Conservation (phyloP, 2,797 vertebrate genomes). For the Protosalanx chinensis region DNA sequence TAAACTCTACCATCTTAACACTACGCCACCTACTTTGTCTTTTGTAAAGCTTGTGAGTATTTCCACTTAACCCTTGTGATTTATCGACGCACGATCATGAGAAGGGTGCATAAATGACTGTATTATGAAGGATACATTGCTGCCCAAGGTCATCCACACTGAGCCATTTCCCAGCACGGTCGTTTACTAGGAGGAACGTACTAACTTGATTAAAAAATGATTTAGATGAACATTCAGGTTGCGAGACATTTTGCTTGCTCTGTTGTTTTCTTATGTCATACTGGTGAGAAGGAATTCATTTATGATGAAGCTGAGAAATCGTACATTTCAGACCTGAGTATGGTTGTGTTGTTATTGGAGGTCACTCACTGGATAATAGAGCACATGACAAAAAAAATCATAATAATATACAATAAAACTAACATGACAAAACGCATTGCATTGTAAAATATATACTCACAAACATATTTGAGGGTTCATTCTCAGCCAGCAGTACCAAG, state of each 20-base stretch:
- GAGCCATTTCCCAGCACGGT: constrained; percentile 42
- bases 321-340: constrained; percentile 18
- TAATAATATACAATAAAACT: not conserved
- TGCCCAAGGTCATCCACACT: constrained; percentile 60
- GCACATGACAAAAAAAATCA: not conserved
- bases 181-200: constrained; percentile 64
- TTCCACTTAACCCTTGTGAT: constrained; percentile 49
- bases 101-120: constrained; percentile 63
- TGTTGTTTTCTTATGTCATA: constrained; percentile 62
- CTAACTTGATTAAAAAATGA: constrained; percentile 78
- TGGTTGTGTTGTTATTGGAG: not conserved
- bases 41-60: constrained; percentile 43
- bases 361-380: not conserved
- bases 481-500: not conserved
- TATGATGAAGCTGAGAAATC: constrained; percentile 32
- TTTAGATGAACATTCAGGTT: constrained; percentile 58
- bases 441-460: not conserved
- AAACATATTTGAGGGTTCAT: not conserved
- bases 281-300: constrained; percentile 56
- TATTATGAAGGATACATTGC: constrained; percentile 50
- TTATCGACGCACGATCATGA: constrained; percentile 50
- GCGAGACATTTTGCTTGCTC: constrained; percentile 55
- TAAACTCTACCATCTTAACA: constrained; percentile 51
- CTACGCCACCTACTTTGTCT: constrained; percentile 45
- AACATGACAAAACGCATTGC: not conserved